Percentiles rank a stretch among this genome's conserved stretches.
These are phyloP conservation scores for Heteronetta atricapilla DNA, from an alignment of 2,113 vertebrate species.

Conservation along the genomic window DNA sequence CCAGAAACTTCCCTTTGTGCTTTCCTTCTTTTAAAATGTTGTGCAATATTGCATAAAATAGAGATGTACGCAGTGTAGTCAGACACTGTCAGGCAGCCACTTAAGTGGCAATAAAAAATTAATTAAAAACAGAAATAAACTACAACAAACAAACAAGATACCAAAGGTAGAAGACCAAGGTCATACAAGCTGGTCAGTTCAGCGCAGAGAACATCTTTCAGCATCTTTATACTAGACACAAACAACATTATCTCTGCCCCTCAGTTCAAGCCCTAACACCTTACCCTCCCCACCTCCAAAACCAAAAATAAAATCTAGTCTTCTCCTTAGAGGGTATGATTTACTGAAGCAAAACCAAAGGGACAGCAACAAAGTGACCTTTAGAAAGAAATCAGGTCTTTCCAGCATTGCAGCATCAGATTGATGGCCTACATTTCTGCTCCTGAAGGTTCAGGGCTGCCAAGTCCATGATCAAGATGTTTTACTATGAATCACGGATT, in stretches of 20 bases:
- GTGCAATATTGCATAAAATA: not conserved
- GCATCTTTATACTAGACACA: not conserved
- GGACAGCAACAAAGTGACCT: not conserved
- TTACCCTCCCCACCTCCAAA: not conserved
- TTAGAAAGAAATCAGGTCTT: not conserved
- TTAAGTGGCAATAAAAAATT: not conserved
- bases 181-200: not conserved
- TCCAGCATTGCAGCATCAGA: not conserved
- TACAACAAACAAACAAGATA: not conserved
- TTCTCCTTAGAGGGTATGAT: not conserved
- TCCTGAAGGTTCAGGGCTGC: not conserved
- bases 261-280: not conserved
- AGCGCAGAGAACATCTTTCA: not conserved
- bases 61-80: not conserved
- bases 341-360: not conserved
- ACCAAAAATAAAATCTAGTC: not conserved
- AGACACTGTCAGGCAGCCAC: not conserved
- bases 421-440: not conserved
- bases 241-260: not conserved
- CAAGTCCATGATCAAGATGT: constrained; percentile 10
- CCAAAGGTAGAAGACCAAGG: not conserved
- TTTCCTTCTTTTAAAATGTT: not conserved
- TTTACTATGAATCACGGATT: constrained; percentile 13
- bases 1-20: not conserved
- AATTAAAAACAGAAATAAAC: not conserved